Evolutionary conservation across 1,140 invertebrate species (phyloP), one percentile per base, ranked within the genome.

Genomic region (Eurosta solidaginis): DNA sequence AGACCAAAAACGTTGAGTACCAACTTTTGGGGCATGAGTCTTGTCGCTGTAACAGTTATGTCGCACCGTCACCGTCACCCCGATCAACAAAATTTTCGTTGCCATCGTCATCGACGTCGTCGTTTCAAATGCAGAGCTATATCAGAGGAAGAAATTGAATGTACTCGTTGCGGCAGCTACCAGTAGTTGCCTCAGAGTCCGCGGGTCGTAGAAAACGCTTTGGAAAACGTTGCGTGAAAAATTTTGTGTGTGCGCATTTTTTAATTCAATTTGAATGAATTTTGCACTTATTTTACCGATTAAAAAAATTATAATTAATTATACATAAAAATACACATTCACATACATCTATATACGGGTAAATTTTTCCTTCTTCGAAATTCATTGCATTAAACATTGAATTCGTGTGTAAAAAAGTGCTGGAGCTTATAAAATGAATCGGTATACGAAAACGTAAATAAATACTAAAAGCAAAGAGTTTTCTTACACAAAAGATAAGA

Each of bases 171-270:
- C 68, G 78, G 76, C 74, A 79, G 78, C 76, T 77, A 76, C 76
- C 85, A 83, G 85, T 86, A 87, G 86, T 87, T 87, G 86, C 86
- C 86, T 85, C 86, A 87, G 86, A 87, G 86, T 85, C 86, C 86
- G 86, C 86, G 86, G 86, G 85, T 87, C 85, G 86, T 86, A 87
- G 85, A 87, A 87, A 87, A 84, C 86, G 86, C 85, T 87, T 86
- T 83, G 85, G 84, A 79, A 77, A 81, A 82, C 84, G 84, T 83
- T 81, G 85, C 84, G 84, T 84, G 82, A 83, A 83, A n/a, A 83
- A 82, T 76, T 76, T 54, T 76, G 59, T 75, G 78, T 79, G 78
- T 78, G 78, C 74, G 50, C 50, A 78, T 78, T 78, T 78, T 78
- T 78, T 54, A 54, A 77, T 75, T 75, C 74, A 54, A 63, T n/a